Percentiles rank a stretch among this genome's conserved stretches.
phyloP scores from a whole-genome alignment of 2,797 vertebrate genomes.

The Phrynocephalus guinanensis region DNA sequence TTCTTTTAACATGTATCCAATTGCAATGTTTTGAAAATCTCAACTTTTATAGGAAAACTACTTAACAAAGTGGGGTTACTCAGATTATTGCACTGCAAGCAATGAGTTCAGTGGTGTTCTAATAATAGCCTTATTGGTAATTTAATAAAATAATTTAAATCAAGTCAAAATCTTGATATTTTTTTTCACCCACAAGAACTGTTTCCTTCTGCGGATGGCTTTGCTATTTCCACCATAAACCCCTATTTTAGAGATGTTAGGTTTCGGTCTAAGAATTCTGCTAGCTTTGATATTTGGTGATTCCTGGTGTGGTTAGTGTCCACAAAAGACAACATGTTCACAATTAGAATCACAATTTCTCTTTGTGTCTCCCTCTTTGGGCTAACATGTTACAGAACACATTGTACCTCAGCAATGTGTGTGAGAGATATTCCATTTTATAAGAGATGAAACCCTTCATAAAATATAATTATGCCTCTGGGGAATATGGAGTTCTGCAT shows the following conservation, averaged over 20 bases:
- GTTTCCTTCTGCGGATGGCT: rapidly evolving
- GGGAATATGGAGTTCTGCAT: neutral
- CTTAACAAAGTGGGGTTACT: conserved; percentile 48
- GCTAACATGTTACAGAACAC: neutral
- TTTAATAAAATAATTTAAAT: conserved; percentile 53
- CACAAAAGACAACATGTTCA: conserved; percentile 42
- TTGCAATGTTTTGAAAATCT: conserved; percentile 41
- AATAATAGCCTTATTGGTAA: conserved; percentile 49
- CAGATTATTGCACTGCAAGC: neutral
- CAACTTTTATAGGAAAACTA: conserved; percentile 41
- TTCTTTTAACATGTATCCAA: conserved; percentile 8
- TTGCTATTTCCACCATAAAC: conserved; percentile 33
- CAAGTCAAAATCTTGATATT: conserved; percentile 5
- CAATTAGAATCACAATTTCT: neutral
- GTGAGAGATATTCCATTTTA: conserved; percentile 22
- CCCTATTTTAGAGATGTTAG: conserved; percentile 37
- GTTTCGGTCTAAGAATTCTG: conserved; percentile 38
- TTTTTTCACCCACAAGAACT: rapidly evolving
- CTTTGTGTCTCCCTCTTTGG: neutral
- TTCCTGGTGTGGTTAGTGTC: conserved; percentile 16
- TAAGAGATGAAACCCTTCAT: conserved; percentile 18
- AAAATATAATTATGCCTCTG: conserved; percentile 39
- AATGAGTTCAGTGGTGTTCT: conserved; percentile 27
- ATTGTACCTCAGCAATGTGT: neutral
- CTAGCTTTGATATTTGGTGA: neutral